Conservation (phyloP, 2,113 vertebrate genomes). For the Gopherus evgoodei region DNA sequence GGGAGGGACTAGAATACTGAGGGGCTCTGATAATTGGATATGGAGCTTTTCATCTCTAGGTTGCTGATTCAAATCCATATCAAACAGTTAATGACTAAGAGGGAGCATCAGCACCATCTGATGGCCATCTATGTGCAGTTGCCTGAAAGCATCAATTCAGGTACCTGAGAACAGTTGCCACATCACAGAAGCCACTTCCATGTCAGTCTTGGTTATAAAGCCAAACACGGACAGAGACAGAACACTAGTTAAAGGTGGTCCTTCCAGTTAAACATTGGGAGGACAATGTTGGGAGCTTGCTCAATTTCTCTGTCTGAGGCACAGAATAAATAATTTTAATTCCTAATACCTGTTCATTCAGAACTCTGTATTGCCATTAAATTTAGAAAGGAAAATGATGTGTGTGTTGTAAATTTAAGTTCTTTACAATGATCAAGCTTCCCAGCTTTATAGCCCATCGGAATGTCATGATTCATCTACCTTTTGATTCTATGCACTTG, state of each 20-base stretch:
- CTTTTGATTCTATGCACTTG: neutral
- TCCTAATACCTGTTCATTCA: neutral
- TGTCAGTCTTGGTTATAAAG: neutral
- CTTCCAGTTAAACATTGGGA: neutral
- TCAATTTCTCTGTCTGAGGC: neutral
- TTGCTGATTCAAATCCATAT: neutral
- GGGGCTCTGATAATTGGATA: neutral
- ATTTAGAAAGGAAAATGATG: neutral
- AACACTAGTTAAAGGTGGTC: neutral
- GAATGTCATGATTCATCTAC: neutral
- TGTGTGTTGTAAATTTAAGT: neutral
- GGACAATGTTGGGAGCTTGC: neutral
- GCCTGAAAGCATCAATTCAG: neutral
- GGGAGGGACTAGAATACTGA: neutral
- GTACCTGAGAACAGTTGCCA: neutral
- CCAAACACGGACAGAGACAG: neutral
- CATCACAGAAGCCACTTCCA: neutral
- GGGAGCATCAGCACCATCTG: neutral
- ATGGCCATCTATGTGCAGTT: neutral
- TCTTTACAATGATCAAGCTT: neutral
- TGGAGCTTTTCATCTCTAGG: constrained; percentile 13
- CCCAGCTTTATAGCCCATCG: neutral
- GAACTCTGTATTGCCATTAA: neutral
- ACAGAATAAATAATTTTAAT: neutral
- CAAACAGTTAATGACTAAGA: neutral